phyloP scores from a whole-genome alignment of 2,888 invertebrate species.

The Drosophila kanekoi region DNA sequence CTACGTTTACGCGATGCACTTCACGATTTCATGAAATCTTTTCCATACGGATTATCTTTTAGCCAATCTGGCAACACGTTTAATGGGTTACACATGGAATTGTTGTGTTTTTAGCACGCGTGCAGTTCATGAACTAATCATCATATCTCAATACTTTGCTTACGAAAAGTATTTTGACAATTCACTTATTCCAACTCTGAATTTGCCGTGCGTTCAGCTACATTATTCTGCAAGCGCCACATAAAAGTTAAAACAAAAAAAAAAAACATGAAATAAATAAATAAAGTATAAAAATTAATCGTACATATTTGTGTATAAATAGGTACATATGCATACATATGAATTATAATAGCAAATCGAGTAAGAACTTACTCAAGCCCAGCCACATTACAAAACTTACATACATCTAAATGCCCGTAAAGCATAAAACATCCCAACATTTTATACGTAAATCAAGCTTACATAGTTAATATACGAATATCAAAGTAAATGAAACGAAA shows the following conservation, averaged over 20 bases:
- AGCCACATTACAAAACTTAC: constrained; percentile 29
- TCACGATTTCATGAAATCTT: not conserved
- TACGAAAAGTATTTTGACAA: not conserved
- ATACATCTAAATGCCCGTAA: constrained; percentile 21
- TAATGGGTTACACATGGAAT: too few species aligned
- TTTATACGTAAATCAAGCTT: constrained; percentile 76
- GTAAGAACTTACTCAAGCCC: constrained; percentile 20
- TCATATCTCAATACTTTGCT: not conserved
- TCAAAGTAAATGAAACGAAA: constrained; percentile 25
- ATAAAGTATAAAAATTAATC: constrained; percentile 8
- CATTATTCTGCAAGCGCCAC: constrained; percentile 27
- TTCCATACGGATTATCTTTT: constrained; percentile 15
- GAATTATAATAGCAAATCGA: constrained; percentile 21
- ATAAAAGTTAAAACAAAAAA: constrained; percentile 14
- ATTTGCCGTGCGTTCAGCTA: constrained; percentile 1
- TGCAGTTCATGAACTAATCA: not conserved
- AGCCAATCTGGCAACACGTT: constrained; percentile 2
- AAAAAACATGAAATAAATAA: constrained; percentile 1
- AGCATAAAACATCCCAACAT: constrained; percentile 44
- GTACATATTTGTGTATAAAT: constrained; percentile 7
- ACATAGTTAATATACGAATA: constrained; percentile 53
- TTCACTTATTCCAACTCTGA: not conserved
- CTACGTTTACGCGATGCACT: constrained; percentile 18
- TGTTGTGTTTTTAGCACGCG: too few species aligned
- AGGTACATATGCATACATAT: constrained; percentile 30